Conservation (phyloP, 2,113 vertebrate genomes). For the Ondatra zibethicus region DNA sequence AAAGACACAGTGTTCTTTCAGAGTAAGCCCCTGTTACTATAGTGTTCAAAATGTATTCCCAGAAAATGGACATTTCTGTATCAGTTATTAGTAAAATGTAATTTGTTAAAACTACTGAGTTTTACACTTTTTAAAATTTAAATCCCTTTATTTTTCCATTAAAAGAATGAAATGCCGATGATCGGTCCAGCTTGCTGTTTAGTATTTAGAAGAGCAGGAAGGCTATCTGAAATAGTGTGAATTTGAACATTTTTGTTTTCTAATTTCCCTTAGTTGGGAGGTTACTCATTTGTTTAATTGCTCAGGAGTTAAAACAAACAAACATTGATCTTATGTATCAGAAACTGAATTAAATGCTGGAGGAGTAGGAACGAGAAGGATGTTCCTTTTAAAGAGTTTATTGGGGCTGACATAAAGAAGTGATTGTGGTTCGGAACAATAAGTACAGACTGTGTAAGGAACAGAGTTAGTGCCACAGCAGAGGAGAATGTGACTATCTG, state of each 20-base stretch:
- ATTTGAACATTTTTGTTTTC: slow-evolving; percentile 59
- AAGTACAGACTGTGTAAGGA: not conserved
- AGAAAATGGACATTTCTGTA: not conserved
- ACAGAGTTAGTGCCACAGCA: not conserved
- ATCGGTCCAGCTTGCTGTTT: not conserved
- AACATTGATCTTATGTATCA: not conserved
- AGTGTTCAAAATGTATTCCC: slow-evolving; percentile 47
- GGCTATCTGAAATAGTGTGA: slow-evolving; percentile 29
- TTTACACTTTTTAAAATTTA: not conserved
- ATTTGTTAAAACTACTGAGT: slow-evolving; percentile 36
- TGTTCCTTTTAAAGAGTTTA: not conserved
- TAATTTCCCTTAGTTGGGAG: slow-evolving; percentile 21
- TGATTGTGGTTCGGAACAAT: slow-evolving; percentile 14
- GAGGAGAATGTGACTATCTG: not conserved
- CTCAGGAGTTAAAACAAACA: slow-evolving; percentile 49
- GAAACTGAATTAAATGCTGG: slow-evolving; percentile 50
- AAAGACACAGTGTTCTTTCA: slow-evolving; percentile 44
- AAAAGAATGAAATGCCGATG: slow-evolving; percentile 7
- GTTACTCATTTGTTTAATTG: slow-evolving; percentile 56
- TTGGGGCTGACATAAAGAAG: slow-evolving; percentile 32
- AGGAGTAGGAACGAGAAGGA: slow-evolving; percentile 24
- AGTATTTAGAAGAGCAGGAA: slow-evolving; percentile 35
- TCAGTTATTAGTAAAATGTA: slow-evolving; percentile 40
- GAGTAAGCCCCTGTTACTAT: not conserved
- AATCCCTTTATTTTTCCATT: slow-evolving; percentile 23